Percentiles rank a stretch among this genome's conserved stretches.
phyloP scores from a whole-genome alignment of 2,797 vertebrate species.

The Spinus pinus region DNA sequence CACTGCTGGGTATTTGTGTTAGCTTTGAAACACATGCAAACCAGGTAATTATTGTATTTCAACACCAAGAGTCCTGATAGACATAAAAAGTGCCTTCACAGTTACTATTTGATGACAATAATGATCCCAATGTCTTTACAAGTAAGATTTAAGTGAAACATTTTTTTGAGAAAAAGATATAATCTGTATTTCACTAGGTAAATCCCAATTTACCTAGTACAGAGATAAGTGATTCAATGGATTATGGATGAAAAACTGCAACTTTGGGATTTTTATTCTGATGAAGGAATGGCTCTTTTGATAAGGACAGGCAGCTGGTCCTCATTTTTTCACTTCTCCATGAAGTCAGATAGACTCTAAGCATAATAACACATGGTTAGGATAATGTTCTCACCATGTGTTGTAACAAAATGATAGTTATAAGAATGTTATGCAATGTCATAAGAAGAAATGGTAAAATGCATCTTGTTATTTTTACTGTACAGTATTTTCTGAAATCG shows the following conservation, averaged over 20 bases:
- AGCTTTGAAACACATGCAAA: not conserved
- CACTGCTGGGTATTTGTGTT: not conserved
- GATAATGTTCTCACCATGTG: not conserved
- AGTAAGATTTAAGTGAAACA: not conserved
- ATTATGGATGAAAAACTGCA: not conserved
- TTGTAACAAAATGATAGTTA: not conserved
- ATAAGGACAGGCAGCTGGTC: not conserved
- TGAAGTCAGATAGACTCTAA: not conserved
- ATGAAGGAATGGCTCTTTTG: not conserved
- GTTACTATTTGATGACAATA: not conserved
- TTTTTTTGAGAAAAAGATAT: not conserved
- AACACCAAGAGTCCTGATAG: not conserved
- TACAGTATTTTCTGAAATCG: not conserved
- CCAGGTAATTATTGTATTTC: not conserved
- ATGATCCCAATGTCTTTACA: not conserved
- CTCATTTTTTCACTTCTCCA: not conserved
- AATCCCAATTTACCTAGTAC: rapidly evolving
- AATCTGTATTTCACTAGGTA: not conserved
- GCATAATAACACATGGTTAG: not conserved
- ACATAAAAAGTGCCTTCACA: not conserved
- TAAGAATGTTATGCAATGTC: too few relatives aligned
- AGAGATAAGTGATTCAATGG: not conserved
- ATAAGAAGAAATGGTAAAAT: not conserved
- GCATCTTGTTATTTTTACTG: not conserved
- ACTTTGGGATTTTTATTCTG: not conserved